phyloP scores from a whole-genome alignment of 2,888 invertebrate species.

The Taphrorychus bicolor region DNA sequence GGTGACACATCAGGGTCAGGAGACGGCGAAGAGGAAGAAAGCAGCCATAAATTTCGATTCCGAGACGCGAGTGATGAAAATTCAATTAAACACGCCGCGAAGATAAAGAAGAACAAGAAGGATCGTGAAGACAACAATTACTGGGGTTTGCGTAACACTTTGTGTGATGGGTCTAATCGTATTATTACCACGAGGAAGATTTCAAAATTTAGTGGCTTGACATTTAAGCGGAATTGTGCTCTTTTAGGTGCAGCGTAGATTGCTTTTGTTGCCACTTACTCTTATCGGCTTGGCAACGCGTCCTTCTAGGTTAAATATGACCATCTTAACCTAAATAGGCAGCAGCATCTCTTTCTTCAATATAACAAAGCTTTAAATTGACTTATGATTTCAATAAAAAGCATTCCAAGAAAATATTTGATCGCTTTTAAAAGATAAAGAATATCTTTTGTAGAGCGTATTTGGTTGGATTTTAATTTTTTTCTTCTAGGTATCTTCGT shows the following conservation, averaged over 20 bases:
- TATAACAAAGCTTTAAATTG: too few species aligned
- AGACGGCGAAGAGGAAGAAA: neutral
- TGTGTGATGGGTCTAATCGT: neutral
- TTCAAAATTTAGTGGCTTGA: conserved; percentile 4
- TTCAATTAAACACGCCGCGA: neutral
- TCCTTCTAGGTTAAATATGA: neutral
- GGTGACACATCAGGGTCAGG: neutral
- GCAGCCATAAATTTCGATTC: neutral
- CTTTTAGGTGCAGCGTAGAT: neutral
- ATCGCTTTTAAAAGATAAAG: too few species aligned
- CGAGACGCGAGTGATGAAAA: neutral
- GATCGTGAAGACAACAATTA: neutral
- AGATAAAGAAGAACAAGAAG: neutral
- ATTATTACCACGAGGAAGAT: conserved; percentile 3
- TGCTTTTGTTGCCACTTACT: conserved; percentile 1
- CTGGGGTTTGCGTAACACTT: neutral
- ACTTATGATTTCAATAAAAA: too few species aligned
- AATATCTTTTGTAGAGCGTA: too few species aligned
- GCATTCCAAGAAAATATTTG: too few species aligned
- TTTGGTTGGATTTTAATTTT: too few species aligned
- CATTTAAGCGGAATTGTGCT: neutral
- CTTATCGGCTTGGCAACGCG: neutral
- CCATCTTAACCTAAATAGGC: too few species aligned
- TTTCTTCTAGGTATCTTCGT: too few species aligned
- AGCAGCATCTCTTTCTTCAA: too few species aligned